phyloP scores from a whole-genome alignment of 2,888 invertebrate species.

The Chrysina gloriosa region DNA sequence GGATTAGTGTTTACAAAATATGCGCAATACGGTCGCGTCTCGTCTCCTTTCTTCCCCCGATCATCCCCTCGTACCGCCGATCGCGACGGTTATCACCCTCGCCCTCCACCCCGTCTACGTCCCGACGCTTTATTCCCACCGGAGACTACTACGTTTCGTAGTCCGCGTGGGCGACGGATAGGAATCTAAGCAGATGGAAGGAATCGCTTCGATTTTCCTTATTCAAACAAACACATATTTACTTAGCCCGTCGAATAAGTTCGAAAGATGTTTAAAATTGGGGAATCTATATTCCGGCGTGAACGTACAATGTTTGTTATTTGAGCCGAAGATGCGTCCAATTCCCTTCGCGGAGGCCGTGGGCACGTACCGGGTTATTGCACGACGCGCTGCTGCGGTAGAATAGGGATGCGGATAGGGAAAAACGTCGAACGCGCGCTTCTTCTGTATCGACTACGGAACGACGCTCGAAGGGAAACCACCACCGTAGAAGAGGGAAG shows the following conservation, averaged over 20 bases:
- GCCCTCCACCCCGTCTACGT: not conserved
- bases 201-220: constrained; percentile 57
- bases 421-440: too few relatives aligned
- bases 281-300: constrained; percentile 59
- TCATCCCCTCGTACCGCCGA: not conserved
- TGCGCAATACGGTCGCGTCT: constrained; percentile 7
- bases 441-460: too few relatives aligned
- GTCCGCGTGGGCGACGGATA: not conserved
- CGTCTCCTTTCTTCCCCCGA: not conserved
- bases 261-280: constrained; percentile 58
- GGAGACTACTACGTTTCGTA: not conserved
- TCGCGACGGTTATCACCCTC: not conserved
- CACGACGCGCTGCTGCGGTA: too few relatives aligned
- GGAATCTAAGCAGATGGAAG: constrained; percentile 49
- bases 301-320: constrained; percentile 58
- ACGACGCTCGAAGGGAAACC: too few relatives aligned
- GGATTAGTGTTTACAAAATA: constrained; percentile 31
- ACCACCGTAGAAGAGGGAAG: too few relatives aligned
- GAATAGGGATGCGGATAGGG: too few relatives aligned
- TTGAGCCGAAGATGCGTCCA: constrained; percentile 58
- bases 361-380: constrained; percentile 60
- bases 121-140: not conserved
- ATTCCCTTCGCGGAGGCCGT: constrained; percentile 54
- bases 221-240: constrained; percentile 60
- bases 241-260: constrained; percentile 58